Evolutionary conservation across 30 jellyfish, hydroid and myxozoan genomes (phyloP).

Genomic region (Rhopilema esculentum): DNA sequence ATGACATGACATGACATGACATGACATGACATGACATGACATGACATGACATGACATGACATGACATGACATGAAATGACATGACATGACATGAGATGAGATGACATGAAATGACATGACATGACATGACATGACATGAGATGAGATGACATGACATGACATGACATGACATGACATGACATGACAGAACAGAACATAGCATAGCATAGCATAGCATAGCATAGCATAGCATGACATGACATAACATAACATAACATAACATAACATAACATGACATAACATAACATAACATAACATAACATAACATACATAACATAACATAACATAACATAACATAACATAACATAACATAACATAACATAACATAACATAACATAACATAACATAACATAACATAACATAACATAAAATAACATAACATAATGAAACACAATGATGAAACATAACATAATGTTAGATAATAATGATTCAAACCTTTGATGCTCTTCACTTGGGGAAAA

Average conservation of each 20-base stretch:
- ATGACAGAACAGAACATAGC: not conserved
- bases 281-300: too few species aligned
- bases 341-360: not conserved
- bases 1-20: too few species aligned
- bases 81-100: not conserved
- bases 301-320: too few species aligned
- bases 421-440: not conserved
- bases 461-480: conserved; percentile 8
- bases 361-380: not conserved
- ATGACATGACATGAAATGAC: not conserved
- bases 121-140: not conserved
- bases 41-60: too few species aligned
- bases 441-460: not conserved
- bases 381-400: not conserved
- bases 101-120: not conserved
- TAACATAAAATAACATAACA: too few species aligned
- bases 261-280: too few species aligned
- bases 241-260: not conserved
- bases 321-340: too few species aligned
- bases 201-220: too few species aligned
- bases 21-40: too few species aligned
- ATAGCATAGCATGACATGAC: not conserved
- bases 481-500: conserved; percentile 47
- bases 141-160: not conserved
- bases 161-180: not conserved